phyloP scores from a whole-genome alignment of 2,113 vertebrate species.

The Pedionomus torquatus region DNA sequence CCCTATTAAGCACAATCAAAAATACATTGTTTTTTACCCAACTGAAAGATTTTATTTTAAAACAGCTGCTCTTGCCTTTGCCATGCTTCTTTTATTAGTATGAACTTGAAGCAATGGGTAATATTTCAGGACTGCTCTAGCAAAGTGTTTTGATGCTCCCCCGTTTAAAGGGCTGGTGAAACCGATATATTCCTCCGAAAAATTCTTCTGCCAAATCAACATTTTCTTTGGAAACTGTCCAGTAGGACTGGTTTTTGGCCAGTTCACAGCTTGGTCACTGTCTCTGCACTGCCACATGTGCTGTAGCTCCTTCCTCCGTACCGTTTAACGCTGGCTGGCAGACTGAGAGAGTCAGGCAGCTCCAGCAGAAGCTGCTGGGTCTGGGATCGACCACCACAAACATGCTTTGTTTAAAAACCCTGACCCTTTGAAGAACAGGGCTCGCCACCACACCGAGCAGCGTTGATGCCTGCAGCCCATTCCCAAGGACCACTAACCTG shows the following conservation, averaged over 20 bases:
- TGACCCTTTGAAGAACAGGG: neutral
- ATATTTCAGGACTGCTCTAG: neutral
- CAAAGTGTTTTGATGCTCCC: neutral
- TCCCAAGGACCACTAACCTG: neutral
- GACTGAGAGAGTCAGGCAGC: neutral
- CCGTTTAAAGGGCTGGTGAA: neutral
- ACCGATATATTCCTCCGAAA: neutral
- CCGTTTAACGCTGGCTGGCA: fast-evolving
- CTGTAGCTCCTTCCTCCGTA: neutral
- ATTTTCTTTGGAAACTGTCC: neutral
- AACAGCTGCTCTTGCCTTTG: neutral
- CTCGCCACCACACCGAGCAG: neutral
- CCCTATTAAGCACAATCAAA: neutral
- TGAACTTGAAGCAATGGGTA: neutral
- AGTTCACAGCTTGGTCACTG: neutral
- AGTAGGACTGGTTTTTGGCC: neutral
- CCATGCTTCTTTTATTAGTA: neutral
- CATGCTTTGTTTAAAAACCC: neutral
- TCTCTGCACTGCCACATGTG: neutral
- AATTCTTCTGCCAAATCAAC: neutral
- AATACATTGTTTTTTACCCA: neutral
- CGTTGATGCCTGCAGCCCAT: neutral
- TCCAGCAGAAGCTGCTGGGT: neutral
- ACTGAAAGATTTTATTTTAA: neutral
- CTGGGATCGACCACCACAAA: neutral